Base-by-base conservation (phyloP, 2,113 vertebrate genomes). In the Urocolius indicus region DNA sequence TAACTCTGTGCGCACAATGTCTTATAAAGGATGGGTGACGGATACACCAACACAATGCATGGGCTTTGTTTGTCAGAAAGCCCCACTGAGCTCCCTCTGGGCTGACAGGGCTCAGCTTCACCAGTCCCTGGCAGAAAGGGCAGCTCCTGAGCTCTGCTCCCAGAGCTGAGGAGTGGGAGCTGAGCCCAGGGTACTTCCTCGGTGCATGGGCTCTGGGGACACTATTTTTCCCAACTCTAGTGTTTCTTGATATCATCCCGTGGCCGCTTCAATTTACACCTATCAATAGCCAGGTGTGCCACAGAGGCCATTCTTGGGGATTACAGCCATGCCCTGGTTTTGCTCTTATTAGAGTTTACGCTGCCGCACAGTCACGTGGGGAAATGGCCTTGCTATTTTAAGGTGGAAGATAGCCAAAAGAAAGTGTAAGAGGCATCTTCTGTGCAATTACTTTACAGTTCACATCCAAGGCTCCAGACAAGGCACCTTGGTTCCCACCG, bases 1-100 rank as follows among this genome's bases (percentile, higher is more conserved):
- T 29, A 46, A 29, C 18, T 5, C 11, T 1, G 14, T 5, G 8
- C 0, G 2, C n/a, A 15, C 11, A 2, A 1, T 0, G 0, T 5
- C 68, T n/a, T 24, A 13, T 0, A 17, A 1, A 12, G 55, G 23
- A 30, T 23, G 38, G 57, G 8, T 12, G 58, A 23, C 5, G 20
- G 57, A 65, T 11, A 21, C 5, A 1, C 15, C n/a, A 23, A 0
- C 10, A 3, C 2, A 34, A 7, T 14, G 0, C 0, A 0, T 51
- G 43, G 51, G 14, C 51, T 12, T 4, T 43, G 27, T 9, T 2
- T 52, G 38, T 5, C 9, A 5, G 52, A 32, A 13, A 76, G 24
- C 29, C 29, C 58, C 1, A 0, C 20, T 21, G 27, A 38, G 1
- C 45, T 51, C 49, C 23, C 59, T 26, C 45, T 0, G 0, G 45